Base-by-base conservation (phyloP, 2,888 invertebrate genomes). In the Ophioninae sp. region DNA sequence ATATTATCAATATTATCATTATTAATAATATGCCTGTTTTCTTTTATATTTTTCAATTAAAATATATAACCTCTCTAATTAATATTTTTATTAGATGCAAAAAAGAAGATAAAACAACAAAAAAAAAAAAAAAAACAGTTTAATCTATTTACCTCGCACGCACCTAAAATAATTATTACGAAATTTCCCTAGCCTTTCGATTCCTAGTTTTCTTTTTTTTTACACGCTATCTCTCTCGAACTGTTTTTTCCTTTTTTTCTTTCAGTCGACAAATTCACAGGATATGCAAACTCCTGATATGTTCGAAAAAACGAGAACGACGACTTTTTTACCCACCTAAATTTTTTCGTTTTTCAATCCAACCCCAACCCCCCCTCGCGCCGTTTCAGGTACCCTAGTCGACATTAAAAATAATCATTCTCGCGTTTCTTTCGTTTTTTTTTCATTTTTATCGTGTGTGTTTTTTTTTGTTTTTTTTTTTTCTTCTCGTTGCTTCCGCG, bases 211-310 rank as follows among this genome's bases (percentile, higher is more conserved):
- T 39, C n/a, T 73, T 64, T 64, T 30, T 22, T 76, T n/a, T 41
- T 30, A 22, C 64, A 56, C 64, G 17, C 30, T 30, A 13, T 30
- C 58, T 63, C 39, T 80, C 51, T 13, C 59, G 81, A 44, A 9
- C 81, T 37, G 63, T 84, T 71, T 75, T 82, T 69, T 65, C 71
- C 67, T 10, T 51, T 68, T 59, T 80, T 73, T 72, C 71, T 73
- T 72, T 86, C 84, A 81, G 85, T 83, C 76, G 79, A 86, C 83
- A 84, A 87, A 87, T 68, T 75, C 74, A 82, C 87, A 89, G 88
- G 91, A 90, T 90, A 91, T 91, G 90, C 89, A 87, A 88, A 86
- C 87, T 89, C 89, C 88, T 90, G 91, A 91, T 91, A 91, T 91
- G 91, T 91, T 87, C 88, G 81, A 81, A 86, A 69, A 65, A 64